phyloP scores from a whole-genome alignment of 1,140 invertebrate genomes.

The Lasioglossum albipes region DNA sequence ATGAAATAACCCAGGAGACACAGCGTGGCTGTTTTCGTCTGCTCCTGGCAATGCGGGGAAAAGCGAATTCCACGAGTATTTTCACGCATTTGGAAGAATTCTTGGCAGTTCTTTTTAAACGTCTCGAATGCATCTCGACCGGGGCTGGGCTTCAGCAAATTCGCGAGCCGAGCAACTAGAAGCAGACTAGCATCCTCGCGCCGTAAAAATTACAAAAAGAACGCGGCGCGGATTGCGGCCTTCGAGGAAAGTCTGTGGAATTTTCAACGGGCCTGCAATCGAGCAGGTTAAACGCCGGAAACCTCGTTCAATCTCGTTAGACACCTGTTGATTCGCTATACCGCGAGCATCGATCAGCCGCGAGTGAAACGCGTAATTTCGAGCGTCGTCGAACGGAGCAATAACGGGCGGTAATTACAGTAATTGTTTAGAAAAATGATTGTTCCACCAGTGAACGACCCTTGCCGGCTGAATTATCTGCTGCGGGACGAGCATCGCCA shows the following conservation, averaged over 20 bases:
- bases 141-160: no score
- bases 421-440: neutral
- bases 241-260: no score
- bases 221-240: no score
- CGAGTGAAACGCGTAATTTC: neutral
- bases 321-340: slow-evolving; percentile 37
- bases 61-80: slow-evolving; percentile 50
- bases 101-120: neutral
- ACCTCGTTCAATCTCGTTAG: neutral
- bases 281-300: no score
- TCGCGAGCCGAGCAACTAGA: no score
- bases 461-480: neutral
- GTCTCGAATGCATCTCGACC: neutral
- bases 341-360: neutral
- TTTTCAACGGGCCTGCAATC: no score
- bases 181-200: no score
- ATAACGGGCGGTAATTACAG: neutral
- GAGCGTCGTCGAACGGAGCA: neutral
- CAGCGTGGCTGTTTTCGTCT: slow-evolving; percentile 60
- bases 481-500: neutral
- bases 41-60: slow-evolving; percentile 52
- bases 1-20: slow-evolving; percentile 65
- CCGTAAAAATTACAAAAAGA: no score
- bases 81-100: slow-evolving; percentile 39
- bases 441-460: neutral